Evolutionary conservation across 2,888 invertebrate species (phyloP).

Genomic region (Petrolisthes cinctipes): DNA sequence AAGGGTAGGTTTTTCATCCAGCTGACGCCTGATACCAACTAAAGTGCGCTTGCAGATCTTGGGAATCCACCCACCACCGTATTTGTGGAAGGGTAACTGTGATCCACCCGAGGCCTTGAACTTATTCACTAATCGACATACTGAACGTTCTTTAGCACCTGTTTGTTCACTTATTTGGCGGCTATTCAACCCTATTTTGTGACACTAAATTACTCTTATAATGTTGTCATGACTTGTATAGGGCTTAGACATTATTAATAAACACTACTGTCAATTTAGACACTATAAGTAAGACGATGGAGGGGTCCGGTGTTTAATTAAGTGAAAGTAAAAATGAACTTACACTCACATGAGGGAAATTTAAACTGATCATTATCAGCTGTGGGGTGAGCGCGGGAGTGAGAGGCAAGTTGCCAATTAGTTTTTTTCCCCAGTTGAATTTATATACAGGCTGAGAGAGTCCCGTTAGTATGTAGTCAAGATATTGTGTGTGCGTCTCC

Average conservation of each 20-base stretch:
- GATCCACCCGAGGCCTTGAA: not conserved
- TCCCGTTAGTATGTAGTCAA: not conserved
- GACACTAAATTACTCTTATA: not conserved
- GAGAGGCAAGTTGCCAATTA: not conserved
- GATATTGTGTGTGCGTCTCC: not conserved
- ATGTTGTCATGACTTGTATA: not conserved
- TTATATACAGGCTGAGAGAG: not conserved
- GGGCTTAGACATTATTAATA: not conserved
- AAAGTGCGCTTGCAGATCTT: not conserved
- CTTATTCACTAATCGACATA: not conserved
- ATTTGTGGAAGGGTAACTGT: not conserved
- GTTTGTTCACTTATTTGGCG: not conserved
- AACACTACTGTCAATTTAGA: not conserved
- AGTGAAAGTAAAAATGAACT: not conserved
- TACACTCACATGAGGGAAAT: not conserved
- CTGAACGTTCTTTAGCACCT: not conserved
- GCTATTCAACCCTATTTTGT: not conserved
- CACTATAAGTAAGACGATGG: not conserved
- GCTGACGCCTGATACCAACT: not conserved
- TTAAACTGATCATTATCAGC: too few species aligned
- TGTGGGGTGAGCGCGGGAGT: not conserved
- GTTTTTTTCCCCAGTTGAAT: not conserved
- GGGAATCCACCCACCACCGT: not conserved
- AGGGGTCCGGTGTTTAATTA: not conserved
- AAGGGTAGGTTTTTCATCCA: not conserved